A percentile compares a stretch with the other conserved stretches of the same genome.
Conservation (phyloP, 2,113 vertebrate genomes). For the Tor tambroides region DNA sequence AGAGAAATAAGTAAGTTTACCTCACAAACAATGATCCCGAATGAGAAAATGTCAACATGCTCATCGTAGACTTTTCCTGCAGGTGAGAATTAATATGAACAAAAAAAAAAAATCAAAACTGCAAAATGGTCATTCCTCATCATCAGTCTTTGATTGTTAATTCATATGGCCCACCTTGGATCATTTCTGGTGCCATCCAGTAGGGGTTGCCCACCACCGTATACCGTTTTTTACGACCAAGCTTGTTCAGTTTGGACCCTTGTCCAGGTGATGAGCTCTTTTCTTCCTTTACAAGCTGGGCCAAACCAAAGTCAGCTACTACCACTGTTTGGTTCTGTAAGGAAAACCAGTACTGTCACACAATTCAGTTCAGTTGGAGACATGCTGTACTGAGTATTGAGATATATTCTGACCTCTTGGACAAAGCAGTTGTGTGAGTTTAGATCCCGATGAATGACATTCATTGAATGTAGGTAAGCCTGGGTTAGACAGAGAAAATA, state of each 20-base stretch:
- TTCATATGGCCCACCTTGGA: conserved; percentile 82
- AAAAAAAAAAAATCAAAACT: background rate
- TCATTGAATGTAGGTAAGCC: conserved; percentile 98
- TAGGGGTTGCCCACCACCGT: conserved; percentile 97
- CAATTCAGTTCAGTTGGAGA: background rate
- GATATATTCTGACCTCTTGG: conserved; percentile 80
- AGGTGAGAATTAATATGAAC: background rate
- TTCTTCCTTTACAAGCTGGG: conserved; percentile 86
- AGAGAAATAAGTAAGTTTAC: conserved; percentile 62
- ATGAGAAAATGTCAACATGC: conserved; percentile 96
- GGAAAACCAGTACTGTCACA: conserved; percentile 1
- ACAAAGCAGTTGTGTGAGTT: conserved; percentile 98
- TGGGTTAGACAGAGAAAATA: conserved; percentile 54
- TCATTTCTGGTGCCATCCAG: conserved; percentile 99
- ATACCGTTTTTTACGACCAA: conserved; percentile 90
- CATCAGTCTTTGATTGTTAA: background rate
- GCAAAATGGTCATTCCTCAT: no score
- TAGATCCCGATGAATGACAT: conserved; percentile 95
- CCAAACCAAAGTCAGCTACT: conserved; percentile 95
- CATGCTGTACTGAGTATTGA: background rate
- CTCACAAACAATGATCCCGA: conserved; percentile 95
- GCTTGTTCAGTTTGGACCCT: conserved; percentile 79
- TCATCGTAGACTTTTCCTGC: conserved; percentile 93
- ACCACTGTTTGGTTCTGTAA: conserved; percentile 82
- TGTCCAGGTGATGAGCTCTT: conserved; percentile 62